A percentile compares a stretch with the other conserved stretches of the same genome.
phyloP scores from a whole-genome alignment of 2,113 vertebrate genomes.

The Phrynosoma blainvillii region DNA sequence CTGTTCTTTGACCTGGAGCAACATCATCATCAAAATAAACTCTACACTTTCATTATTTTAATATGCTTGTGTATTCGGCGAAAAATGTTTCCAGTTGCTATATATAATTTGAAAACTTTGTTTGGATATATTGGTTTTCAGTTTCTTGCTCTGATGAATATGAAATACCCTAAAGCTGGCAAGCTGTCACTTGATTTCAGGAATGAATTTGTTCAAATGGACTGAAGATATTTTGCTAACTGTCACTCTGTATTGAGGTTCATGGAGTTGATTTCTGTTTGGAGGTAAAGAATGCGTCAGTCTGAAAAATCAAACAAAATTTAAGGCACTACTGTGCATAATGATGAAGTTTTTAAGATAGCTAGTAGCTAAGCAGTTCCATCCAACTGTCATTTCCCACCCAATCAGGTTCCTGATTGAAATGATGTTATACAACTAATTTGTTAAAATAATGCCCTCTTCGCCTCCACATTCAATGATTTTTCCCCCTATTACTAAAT shows the following conservation, averaged over 20 bases:
- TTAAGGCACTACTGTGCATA: constrained; percentile 54
- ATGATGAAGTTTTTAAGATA: constrained; percentile 64
- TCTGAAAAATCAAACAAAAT: constrained; percentile 64
- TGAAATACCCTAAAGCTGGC: constrained; percentile 44
- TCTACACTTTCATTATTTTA: not conserved
- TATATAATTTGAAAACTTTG: not conserved
- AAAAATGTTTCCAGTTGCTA: not conserved
- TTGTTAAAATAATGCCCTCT: constrained; percentile 22
- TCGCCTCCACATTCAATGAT: constrained; percentile 2
- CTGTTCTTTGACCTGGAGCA: not conserved
- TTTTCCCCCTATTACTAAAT: constrained; percentile 26
- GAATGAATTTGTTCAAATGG: constrained; percentile 45
- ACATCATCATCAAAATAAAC: not conserved
- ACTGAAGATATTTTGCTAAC: constrained; percentile 62
- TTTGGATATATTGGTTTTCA: not conserved
- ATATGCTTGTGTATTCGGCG: not conserved
- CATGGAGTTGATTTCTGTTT: constrained; percentile 66
- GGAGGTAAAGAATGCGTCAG: constrained; percentile 63
- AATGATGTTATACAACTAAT: constrained; percentile 1
- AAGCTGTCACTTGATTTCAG: constrained; percentile 38
- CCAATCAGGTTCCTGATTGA: constrained; percentile 25
- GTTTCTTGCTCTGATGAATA: constrained; percentile 9
- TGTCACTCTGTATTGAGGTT: constrained; percentile 66
- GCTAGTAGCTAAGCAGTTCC: constrained; percentile 50
- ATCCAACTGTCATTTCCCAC: constrained; percentile 62